A percentile compares a stretch with the other conserved stretches of the same genome.
Evolutionary conservation across 92 coral and sea anemone genomes (phyloP).

Genomic region (Porites rus): DNA sequence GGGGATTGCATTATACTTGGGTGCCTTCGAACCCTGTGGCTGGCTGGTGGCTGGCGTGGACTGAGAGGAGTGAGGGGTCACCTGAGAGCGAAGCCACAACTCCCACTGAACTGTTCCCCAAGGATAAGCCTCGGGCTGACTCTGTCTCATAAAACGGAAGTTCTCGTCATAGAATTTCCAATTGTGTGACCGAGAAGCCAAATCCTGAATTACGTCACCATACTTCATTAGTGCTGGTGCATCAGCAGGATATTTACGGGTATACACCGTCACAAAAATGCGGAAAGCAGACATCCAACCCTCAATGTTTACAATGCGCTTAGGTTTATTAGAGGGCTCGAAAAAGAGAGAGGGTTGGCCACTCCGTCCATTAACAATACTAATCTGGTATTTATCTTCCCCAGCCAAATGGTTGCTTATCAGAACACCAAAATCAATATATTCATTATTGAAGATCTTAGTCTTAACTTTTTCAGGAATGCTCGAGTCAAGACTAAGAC

Average conservation of each 20-base stretch:
- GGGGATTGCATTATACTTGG: slow-evolving; percentile 17
- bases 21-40: not conserved
- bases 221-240: slow-evolving; percentile 52
- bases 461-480: slow-evolving; percentile 6
- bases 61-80: slow-evolving; percentile 8
- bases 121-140: not conserved
- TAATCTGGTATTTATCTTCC: slow-evolving; percentile 2
- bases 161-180: slow-evolving; percentile 45
- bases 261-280: slow-evolving; percentile 51
- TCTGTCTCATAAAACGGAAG: too few species aligned
- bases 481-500: slow-evolving; percentile 7
- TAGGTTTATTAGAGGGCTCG: slow-evolving; percentile 22
- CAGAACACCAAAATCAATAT: not conserved
- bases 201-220: slow-evolving; percentile 39
- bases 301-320: slow-evolving; percentile 24
- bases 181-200: slow-evolving; percentile 39
- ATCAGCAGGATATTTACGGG: slow-evolving; percentile 41
- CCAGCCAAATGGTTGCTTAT: not conserved
- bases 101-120: slow-evolving; percentile 3
- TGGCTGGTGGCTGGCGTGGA: not conserved
- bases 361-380: slow-evolving; percentile 5
- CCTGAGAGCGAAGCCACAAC: slow-evolving; percentile 16
- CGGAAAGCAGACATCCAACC: slow-evolving; percentile 52
- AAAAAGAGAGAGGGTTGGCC: slow-evolving; percentile 39
- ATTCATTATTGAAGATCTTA: slow-evolving; percentile 5